Evolutionary conservation across 2,888 invertebrate species (phyloP).

Genomic region (Exocentrus adspersus): DNA sequence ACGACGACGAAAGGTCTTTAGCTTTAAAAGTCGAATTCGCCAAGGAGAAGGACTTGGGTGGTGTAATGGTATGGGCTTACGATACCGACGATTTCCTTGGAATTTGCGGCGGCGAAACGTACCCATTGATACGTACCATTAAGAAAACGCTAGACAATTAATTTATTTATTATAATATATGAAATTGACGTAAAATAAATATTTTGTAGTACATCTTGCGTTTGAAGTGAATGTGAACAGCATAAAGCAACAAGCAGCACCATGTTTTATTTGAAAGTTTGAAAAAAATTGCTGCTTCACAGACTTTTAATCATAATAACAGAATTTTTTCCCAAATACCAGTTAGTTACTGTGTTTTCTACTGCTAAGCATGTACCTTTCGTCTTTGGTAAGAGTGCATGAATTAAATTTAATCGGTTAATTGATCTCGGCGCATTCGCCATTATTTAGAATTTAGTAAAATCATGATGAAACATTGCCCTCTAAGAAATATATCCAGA

Average conservation of each 20-base stretch:
- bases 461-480: too few relatives aligned
- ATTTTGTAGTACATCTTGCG: neutral
- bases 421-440: too few relatives aligned
- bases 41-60: slow-evolving; percentile 61
- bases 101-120: slow-evolving; percentile 64
- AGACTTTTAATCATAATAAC: neutral
- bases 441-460: too few relatives aligned
- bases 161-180: neutral
- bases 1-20: slow-evolving; percentile 66
- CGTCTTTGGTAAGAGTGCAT: too few relatives aligned
- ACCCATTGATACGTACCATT: slow-evolving; percentile 44
- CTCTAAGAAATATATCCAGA: too few relatives aligned
- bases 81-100: slow-evolving; percentile 80
- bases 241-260: too few relatives aligned
- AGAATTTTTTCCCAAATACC: too few relatives aligned
- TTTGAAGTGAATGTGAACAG: too few relatives aligned
- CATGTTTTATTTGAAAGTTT: too few relatives aligned
- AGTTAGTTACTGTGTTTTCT: too few relatives aligned
- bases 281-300: neutral
- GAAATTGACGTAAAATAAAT: neutral
- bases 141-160: slow-evolving; percentile 23
- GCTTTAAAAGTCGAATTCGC: slow-evolving; percentile 62
- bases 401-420: too few relatives aligned
- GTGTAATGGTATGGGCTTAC: slow-evolving; percentile 80
- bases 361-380: too few relatives aligned